Percentiles rank a stretch among this genome's conserved stretches.
phyloP scores from a whole-genome alignment of 2,797 vertebrate genomes.

The Melanogrammus aeglefinus region DNA sequence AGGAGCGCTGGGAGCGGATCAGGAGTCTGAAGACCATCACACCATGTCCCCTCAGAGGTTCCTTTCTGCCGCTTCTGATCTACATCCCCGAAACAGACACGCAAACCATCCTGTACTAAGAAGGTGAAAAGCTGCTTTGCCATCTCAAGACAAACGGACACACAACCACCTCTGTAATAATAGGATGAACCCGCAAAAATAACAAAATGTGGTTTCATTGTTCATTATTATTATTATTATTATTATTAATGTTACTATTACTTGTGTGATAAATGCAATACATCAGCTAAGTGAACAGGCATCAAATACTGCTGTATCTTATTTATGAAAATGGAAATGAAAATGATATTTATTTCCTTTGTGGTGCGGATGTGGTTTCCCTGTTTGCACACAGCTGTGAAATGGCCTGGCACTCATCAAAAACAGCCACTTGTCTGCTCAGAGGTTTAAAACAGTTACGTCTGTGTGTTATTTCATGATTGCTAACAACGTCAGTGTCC shows the following conservation, averaged over 20 bases:
- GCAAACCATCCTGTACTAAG: no score
- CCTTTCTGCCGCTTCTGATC: slow-evolving; percentile 1
- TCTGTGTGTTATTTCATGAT: neutral
- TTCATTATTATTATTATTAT: slow-evolving; percentile 45
- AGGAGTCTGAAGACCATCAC: neutral
- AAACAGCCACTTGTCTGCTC: neutral
- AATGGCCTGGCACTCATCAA: slow-evolving; percentile 3
- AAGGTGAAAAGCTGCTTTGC: slow-evolving; percentile 51
- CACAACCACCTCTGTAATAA: slow-evolving; percentile 19
- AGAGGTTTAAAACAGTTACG: neutral
- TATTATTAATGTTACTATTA: slow-evolving; percentile 35
- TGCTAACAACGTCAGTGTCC: neutral
- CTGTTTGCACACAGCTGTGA: slow-evolving; percentile 51
- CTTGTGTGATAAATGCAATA: slow-evolving; percentile 66
- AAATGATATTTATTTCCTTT: slow-evolving; percentile 13
- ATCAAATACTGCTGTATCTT: slow-evolving; percentile 32
- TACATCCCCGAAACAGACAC: neutral
- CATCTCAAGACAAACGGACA: slow-evolving; percentile 27
- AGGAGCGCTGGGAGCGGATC: no score
- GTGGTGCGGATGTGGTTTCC: slow-evolving; percentile 34
- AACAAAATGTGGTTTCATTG: slow-evolving; percentile 38
- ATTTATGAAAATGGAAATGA: slow-evolving; percentile 31
- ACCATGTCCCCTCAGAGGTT: neutral
- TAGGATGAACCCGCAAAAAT: slow-evolving; percentile 43
- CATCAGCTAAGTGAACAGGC: slow-evolving; percentile 40